Conservation (phyloP, 2,888 invertebrate species). For the Sceliomorpha sp. region DNA sequence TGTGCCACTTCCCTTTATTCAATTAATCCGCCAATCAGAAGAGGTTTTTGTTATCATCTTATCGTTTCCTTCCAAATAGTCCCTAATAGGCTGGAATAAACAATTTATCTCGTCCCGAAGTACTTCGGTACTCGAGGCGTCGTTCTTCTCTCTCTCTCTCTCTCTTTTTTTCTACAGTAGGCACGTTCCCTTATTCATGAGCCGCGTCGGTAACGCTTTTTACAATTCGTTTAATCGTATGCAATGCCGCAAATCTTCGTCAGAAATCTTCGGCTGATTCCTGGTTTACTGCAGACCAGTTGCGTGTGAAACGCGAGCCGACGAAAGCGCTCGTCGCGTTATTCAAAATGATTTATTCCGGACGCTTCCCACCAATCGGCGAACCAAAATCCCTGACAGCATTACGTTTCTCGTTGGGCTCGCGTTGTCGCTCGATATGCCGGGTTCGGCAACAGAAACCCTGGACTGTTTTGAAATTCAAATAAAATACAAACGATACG, state of each 20-base stretch:
- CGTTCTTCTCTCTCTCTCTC: no score
- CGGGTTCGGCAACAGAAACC: no score
- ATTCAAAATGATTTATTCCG: slow-evolving; percentile 64
- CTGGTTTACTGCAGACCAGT: slow-evolving; percentile 23
- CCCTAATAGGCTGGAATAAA: no score
- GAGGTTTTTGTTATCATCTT: no score
- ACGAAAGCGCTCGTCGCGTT: slow-evolving; percentile 58
- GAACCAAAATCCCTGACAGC: slow-evolving; percentile 46
- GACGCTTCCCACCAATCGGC: slow-evolving; percentile 38
- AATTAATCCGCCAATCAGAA: no score
- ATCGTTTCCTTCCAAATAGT: no score
- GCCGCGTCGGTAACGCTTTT: slow-evolving; percentile 7
- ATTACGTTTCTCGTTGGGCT: slow-evolving; percentile 37
- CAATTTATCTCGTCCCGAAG: background rate
- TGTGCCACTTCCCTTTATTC: no score
- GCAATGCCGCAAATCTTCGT: slow-evolving; percentile 16
- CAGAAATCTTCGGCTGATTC: slow-evolving; percentile 19
- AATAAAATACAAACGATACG: slow-evolving; percentile 42
- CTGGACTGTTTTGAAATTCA: no score
- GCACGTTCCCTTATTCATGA: slow-evolving; percentile 16
- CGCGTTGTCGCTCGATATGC: slow-evolving; percentile 6
- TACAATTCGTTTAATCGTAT: slow-evolving; percentile 20
- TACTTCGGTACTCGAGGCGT: no score
- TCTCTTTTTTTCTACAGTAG: background rate
- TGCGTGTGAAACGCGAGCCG: slow-evolving; percentile 61